Evolutionary conservation across 2,113 vertebrate genomes (phyloP), one percentile per base, ranked within the genome.

Genomic region (Leptocoma aspasia): DNA sequence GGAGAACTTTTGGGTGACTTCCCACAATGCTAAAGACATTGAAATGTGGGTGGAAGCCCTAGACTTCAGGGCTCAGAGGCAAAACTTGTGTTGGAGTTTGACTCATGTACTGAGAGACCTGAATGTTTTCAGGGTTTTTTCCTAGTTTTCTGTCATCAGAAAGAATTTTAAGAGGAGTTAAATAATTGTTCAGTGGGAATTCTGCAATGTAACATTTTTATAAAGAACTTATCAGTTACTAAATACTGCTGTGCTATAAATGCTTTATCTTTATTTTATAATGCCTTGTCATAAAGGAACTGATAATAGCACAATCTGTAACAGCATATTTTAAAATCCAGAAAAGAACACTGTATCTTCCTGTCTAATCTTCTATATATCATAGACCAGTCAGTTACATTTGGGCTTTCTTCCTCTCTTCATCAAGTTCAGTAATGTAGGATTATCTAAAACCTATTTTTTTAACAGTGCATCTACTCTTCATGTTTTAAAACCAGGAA

Each of bases 311-410:
- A 52, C 23, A 82, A 60, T 96, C 81, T 91, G 5, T 63, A 78
- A 31, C 15, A 70, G 26, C 52, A 83, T 15, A 53, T 94, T 95
- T 77, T 94, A 75, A 96, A 90, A 93, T 95, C 41, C n/a, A 79
- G n/a, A 78, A 52, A 63, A 66, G 44, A 81, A 41, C 42, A 61
- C 42, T 24, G 3, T 90, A 65, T 95, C 79, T 73, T 87, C 17
- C 50, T 89, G 42, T 61, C 54, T 77, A 28, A 72, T 82, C 70
- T 76, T 70, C 7, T 77, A 0, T 70, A 2, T 83, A 50, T 86
- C 33, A 33, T 8, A 68, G 49, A 52, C 26, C 30, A 60, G 27
- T 88, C 53, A 63, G 52, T 88, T 53, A 50, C 4, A 61, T 75
- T 80, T 86, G 5, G 7, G 16, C 61, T 89, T 94, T 88, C n/a